These are phyloP conservation scores for Metallyticus violacea DNA, from an alignment of 2,888 invertebrate species.

Conservation along the genomic window DNA sequence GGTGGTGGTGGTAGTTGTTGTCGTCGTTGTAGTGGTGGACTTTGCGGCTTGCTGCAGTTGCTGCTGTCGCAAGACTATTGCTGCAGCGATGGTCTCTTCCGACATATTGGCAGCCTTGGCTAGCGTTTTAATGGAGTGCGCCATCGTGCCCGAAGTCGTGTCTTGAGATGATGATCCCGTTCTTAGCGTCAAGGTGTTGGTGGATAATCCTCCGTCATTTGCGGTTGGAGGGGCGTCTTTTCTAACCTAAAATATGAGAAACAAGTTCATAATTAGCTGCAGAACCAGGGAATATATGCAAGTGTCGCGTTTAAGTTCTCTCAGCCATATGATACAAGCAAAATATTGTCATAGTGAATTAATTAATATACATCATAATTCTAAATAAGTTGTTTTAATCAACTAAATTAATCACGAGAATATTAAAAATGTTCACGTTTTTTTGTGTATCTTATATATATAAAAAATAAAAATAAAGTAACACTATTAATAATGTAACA, in stretches of 20 bases:
- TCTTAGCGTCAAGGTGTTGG: slow-evolving; percentile 28
- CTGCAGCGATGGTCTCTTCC: slow-evolving; percentile 73
- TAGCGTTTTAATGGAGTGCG: slow-evolving; percentile 52
- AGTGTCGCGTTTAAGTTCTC: too few species aligned
- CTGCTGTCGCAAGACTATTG: slow-evolving; percentile 67
- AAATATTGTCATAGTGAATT: too few species aligned
- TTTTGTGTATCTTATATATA: too few species aligned
- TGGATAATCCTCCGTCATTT: slow-evolving; percentile 22
- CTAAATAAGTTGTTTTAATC: too few species aligned
- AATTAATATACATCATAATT: too few species aligned
- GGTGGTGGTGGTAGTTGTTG: slow-evolving; percentile 46
- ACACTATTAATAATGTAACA: too few species aligned
- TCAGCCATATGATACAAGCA: too few species aligned
- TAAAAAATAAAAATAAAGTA: too few species aligned
- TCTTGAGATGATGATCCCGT: slow-evolving; percentile 10
- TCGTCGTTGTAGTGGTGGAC: slow-evolving; percentile 43
- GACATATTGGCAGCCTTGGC: slow-evolving; percentile 75
- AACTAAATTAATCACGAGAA: too few species aligned
- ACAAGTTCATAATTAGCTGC: too few species aligned
- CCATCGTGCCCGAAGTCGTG: slow-evolving; percentile 41
- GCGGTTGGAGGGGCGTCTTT: slow-evolving; percentile 18
- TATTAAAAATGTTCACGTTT: too few species aligned
- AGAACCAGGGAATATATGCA: too few species aligned
- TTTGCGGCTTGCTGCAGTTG: slow-evolving; percentile 59
- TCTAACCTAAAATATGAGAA: slow-evolving; percentile 10